Base-by-base conservation (phyloP, 2,888 invertebrate species). In the Noctua janthina region DNA sequence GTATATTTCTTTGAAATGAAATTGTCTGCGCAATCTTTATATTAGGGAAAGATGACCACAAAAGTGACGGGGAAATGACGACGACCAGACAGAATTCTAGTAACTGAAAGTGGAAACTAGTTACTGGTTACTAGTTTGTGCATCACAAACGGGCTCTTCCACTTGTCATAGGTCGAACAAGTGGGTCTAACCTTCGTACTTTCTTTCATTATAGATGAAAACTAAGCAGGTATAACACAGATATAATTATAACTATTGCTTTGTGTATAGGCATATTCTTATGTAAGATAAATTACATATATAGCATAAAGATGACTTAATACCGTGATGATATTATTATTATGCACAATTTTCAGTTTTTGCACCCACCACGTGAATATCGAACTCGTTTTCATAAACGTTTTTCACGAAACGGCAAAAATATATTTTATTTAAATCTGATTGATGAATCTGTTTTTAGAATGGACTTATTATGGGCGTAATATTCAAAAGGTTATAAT, bases 91-190 rank as follows among this genome's bases (percentile, higher is more conserved):
- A 49, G 59, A 43, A 68, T 43, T 23, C 35, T 39, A 20, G 69
- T 29, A 62, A 69, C 66, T 64, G 75, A 85, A 87, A 87, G 84
- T 87, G 64, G 66, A 84, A 84, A 66, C 54, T 29, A 29, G 29
- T 29, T 29, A 29, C 29, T 29, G 29, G 39, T 62, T 11, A 43
- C 51, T 2, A 39, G 66, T 71, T 43, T 6, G 74, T 17, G 72
- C 49, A 73, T 75, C 69, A 15, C n/a, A 79, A 79, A 85, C 84
- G 62, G 87, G 84, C 66, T 87, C 64, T 35, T 13, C 84, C 7
- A 29, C 75, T 67, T 69, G 56, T 70, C 72, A 75, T 70, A 84
- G 87, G 87, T 85, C 73, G 66, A 29, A 66, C 35, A 49, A 76
- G 72, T 75, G 23, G 29, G 59, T 59, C 59, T 73, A 64, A 70